Percentiles rank a stretch among this genome's conserved stretches.
These are phyloP conservation scores for Drosophila kambysellisi DNA, from an alignment of 2,888 invertebrate species.

Conservation along the genomic window DNA sequence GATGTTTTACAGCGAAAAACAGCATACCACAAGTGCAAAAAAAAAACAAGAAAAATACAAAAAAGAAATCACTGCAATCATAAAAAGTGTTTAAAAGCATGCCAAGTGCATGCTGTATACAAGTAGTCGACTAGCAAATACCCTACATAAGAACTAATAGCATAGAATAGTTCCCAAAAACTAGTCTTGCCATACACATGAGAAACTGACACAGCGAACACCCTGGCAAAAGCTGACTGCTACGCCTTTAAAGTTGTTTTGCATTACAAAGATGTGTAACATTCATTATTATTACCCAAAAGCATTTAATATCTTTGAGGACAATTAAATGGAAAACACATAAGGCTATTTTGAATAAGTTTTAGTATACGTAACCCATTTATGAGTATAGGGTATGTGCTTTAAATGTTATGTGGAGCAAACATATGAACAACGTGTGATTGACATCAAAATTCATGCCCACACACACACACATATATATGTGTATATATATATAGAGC, in stretches of 20 bases:
- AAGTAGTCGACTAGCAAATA: constrained; percentile 16
- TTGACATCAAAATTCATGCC: constrained; percentile 73
- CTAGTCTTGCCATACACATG: not conserved
- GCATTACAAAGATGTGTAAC: not conserved
- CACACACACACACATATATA: constrained; percentile 28
- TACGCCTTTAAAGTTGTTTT: not conserved
- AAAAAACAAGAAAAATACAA: not conserved
- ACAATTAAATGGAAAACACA: not conserved
- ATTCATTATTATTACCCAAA: not conserved
- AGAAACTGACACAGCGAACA: not conserved
- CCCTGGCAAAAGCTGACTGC: not conserved
- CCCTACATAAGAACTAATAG: constrained; percentile 7
- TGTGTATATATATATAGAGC: constrained; percentile 27
- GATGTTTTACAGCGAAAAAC: constrained; percentile 24
- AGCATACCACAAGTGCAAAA: constrained; percentile 14
- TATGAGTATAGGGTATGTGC: constrained; percentile 50
- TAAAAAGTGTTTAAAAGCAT: constrained; percentile 26
- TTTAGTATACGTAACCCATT: not conserved
- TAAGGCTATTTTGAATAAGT: not conserved
- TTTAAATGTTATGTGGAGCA: constrained; percentile 59
- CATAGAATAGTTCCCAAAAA: not conserved
- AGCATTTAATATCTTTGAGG: not conserved
- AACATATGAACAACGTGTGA: constrained; percentile 74
- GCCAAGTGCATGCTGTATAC: not conserved
- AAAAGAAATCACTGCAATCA: constrained; percentile 5